Conservation (phyloP, 1,140 invertebrate genomes). For the Diachasma alloeum region DNA sequence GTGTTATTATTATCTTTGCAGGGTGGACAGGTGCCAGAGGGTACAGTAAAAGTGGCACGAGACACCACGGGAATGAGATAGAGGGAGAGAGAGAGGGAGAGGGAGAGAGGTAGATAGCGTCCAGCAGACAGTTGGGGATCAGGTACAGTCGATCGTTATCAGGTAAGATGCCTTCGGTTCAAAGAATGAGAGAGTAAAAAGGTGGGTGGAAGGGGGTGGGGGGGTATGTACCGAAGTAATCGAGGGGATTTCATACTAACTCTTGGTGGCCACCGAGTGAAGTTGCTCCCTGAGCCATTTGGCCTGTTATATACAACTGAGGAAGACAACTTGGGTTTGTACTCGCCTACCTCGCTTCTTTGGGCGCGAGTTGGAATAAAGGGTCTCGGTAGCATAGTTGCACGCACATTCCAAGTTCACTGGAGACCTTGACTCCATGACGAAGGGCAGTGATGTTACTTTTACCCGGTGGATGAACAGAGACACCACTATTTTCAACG, state of each 20-base stretch:
- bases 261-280: background rate
- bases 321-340: background rate
- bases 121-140: constrained; percentile 18
- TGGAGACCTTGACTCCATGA: constrained; percentile 52
- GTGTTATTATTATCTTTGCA: constrained; percentile 1
- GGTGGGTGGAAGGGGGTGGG: background rate
- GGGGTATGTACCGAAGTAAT: background rate
- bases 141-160: constrained; percentile 51
- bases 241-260: background rate
- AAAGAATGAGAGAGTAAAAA: background rate
- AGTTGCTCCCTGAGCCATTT: background rate
- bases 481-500: background rate
- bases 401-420: constrained; percentile 61
- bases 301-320: background rate
- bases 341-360: background rate
- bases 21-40: constrained; percentile 57
- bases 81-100: background rate
- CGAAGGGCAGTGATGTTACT: constrained; percentile 8
- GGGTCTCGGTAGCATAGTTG: constrained; percentile 60
- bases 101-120: constrained; percentile 5
- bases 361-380: constrained; percentile 53
- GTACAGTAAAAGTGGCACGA: constrained; percentile 45
- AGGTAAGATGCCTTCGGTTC: constrained; percentile 28
- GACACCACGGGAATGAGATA: background rate
- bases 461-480: background rate